Evolutionary conservation across 35 echinoderm and acorn worm genomes (phyloP).

Genomic region (Acanthaster planci): DNA sequence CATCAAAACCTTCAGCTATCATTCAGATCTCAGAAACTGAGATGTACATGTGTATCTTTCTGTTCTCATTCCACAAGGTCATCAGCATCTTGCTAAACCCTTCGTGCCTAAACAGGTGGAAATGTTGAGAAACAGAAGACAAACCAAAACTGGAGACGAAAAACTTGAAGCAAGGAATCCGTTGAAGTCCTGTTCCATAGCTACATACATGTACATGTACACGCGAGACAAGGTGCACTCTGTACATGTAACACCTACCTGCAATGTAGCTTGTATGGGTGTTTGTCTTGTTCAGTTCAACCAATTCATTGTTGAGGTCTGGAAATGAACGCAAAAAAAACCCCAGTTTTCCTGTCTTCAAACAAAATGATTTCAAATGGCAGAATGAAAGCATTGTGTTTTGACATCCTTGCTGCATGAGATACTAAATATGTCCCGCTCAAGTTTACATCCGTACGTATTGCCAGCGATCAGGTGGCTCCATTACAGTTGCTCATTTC

Average conservation of each 20-base stretch:
- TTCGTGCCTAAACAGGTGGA: too few species aligned
- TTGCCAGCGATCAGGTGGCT: neutral
- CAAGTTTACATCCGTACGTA: neutral
- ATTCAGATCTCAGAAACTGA: too few species aligned
- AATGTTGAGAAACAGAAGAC: neutral
- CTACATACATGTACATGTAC: neutral
- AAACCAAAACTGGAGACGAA: neutral
- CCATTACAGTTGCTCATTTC: neutral
- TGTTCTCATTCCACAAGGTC: too few species aligned
- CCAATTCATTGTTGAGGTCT: conserved; percentile 1
- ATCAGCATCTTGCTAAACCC: too few species aligned
- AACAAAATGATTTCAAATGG: neutral
- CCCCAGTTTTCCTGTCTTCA: too few species aligned
- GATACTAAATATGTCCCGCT: neutral
- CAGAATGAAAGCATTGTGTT: neutral
- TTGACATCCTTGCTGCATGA: neutral
- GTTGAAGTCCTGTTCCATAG: neutral
- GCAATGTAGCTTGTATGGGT: conserved; percentile 2
- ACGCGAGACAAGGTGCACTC: neutral
- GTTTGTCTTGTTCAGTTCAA: conserved; percentile 9
- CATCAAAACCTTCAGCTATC: too few species aligned
- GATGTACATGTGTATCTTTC: too few species aligned
- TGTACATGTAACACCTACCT: neutral
- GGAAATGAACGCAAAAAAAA: neutral
- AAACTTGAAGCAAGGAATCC: neutral